Conservation (phyloP, 1,140 invertebrate species). For the Andrena cerasifolii region DNA sequence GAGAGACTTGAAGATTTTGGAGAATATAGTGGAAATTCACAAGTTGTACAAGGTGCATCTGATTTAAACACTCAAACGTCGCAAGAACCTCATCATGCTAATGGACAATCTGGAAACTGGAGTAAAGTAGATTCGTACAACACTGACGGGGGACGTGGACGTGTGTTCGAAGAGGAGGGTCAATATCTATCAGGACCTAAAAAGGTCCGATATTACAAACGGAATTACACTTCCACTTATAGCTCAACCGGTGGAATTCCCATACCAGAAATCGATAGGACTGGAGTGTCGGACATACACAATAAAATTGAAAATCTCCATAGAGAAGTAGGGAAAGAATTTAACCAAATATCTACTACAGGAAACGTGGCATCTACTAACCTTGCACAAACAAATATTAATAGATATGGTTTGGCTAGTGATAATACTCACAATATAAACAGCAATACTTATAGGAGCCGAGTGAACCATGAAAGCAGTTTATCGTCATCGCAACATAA, state of each 20-base stretch:
- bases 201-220: conserved; percentile 67
- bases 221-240: conserved; percentile 72
- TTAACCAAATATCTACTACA: conserved; percentile 34
- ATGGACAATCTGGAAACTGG: conserved; percentile 53
- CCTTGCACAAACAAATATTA: conserved; percentile 4
- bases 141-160: conserved; percentile 63
- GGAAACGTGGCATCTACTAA: conserved; percentile 10
- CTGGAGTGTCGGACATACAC: conserved; percentile 18
- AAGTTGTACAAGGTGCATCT: conserved; percentile 17
- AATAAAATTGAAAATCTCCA: conserved; percentile 48
- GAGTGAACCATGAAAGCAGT: neutral
- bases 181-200: conserved; percentile 65
- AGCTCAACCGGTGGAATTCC: conserved; percentile 31
- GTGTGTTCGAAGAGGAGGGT: conserved; percentile 67
- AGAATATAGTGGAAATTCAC: conserved; percentile 34
- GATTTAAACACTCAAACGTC: conserved; percentile 9
- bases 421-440: conserved; percentile 40
- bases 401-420: neutral
- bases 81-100: conserved; percentile 14
- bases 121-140: conserved; percentile 57
- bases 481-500: conserved; percentile 21
- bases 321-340: conserved; percentile 43
- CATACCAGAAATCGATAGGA: too few relatives aligned
- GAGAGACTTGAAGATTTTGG: conserved; percentile 62
- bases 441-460: conserved; percentile 37